Base-by-base conservation (phyloP, 2,797 vertebrate species). In the Fundulus diaphanus region DNA sequence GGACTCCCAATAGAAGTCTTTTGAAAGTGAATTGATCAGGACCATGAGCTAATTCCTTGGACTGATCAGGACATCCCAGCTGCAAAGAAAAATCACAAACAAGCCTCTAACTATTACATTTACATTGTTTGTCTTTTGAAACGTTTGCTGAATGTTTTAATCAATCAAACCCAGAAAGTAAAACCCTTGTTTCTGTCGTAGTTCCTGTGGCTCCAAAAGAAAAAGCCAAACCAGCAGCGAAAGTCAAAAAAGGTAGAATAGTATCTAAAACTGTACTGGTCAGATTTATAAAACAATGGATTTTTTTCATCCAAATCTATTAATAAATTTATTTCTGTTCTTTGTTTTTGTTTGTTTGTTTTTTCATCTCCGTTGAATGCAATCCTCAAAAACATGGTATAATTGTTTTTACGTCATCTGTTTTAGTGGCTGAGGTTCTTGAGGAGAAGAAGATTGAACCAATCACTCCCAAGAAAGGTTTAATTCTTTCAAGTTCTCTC, bases 401-500 rank as follows among this genome's bases (percentile, higher is more conserved):
- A 12, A 68, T 70, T 6, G 63, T 8, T 78, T 0, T 72, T 42
- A 48, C 46, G 1, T 51, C 15, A 0, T 80, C 78, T 86, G 1
- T 27, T 69, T 29, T 57, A 70, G 68, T 72, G 78, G 79, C 76
- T 65, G 81, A 73, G 40, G 71, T 73, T 81, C 48, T 80, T 27
- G 90, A 79, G 74, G 68, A 84, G 61, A 90, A 82, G 76, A 88
- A 85, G 63, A 76, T 24, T 2, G 72, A 91, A 77, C 76, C 81
- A 69, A 57, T 71, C 35, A 65, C 82, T 65, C 80, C 68, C 16
- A 83, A 56, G 48, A 90, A 85, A 89, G 90, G 90, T 90, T 77
- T 48, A 70, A 66, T 29, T 79, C 9, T 37, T 59, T n/a, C 29
- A 0, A 22, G 4, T 35, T 1, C 20, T 74, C 18, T 59, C 40